Evolutionary conservation across 1,140 invertebrate species (phyloP).

Genomic region (Antheraea pernyi): DNA sequence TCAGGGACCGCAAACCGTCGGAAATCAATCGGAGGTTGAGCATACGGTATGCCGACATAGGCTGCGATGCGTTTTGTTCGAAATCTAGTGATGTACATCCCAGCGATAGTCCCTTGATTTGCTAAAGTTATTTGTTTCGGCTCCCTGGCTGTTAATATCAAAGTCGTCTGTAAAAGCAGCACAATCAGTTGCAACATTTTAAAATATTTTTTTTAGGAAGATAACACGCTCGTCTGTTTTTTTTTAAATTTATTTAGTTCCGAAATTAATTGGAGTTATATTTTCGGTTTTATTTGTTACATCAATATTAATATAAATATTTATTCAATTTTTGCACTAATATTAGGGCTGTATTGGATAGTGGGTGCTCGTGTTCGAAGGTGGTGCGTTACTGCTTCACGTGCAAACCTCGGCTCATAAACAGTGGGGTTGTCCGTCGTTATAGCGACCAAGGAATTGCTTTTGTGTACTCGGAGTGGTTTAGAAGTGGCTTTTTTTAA

Average conservation of each 20-base stretch:
- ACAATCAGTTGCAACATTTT: slow-evolving; percentile 53
- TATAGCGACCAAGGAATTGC: slow-evolving; percentile 78
- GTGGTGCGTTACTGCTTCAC: slow-evolving; percentile 76
- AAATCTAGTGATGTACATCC: slow-evolving; percentile 83
- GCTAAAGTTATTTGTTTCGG: slow-evolving; percentile 81
- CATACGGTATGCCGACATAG: slow-evolving; percentile 89
- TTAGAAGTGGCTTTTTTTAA: slow-evolving; percentile 55
- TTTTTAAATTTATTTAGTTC: not conserved
- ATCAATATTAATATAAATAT: too few species aligned
- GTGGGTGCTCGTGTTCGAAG: slow-evolving; percentile 58
- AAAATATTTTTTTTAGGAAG: slow-evolving; percentile 6
- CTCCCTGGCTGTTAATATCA: slow-evolving; percentile 72
- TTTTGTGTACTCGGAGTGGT: slow-evolving; percentile 43
- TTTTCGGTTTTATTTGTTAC: not conserved
- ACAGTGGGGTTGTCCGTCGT: slow-evolving; percentile 75
- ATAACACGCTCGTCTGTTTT: slow-evolving; percentile 6
- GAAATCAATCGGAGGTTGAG: slow-evolving; percentile 82
- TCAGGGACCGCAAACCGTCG: slow-evolving; percentile 83
- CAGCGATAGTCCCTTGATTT: slow-evolving; percentile 82
- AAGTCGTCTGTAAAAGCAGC: slow-evolving; percentile 42
- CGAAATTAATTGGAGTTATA: not conserved
- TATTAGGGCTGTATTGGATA: slow-evolving; percentile 18
- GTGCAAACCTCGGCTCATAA: slow-evolving; percentile 73
- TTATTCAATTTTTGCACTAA: slow-evolving; percentile 15
- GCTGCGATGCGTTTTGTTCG: slow-evolving; percentile 84